Percentiles rank a stretch among this genome's conserved stretches.
Conservation (phyloP, 2,113 vertebrate genomes). For the Camelus dromedarius region DNA sequence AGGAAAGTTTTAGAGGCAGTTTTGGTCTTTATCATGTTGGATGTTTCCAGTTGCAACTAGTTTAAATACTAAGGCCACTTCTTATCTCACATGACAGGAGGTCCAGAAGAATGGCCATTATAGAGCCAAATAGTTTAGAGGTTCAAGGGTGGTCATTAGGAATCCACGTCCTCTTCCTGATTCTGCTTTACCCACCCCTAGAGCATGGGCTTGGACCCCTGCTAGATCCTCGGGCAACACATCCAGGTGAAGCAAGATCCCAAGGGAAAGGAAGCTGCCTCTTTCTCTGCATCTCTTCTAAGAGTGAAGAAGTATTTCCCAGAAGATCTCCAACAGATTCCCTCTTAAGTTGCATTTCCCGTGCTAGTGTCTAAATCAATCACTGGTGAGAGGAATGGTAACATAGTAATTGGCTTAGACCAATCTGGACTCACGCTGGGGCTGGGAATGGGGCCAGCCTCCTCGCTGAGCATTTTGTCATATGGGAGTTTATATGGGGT, state of each 20-base stretch:
- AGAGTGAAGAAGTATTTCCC: not conserved
- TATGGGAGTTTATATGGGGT: not conserved
- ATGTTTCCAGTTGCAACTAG: not conserved
- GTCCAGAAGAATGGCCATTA: not conserved
- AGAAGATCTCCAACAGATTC: not conserved
- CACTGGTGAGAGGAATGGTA: not conserved
- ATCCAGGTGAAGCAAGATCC: not conserved
- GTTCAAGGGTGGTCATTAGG: not conserved
- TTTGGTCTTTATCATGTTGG: not conserved
- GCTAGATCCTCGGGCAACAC: not conserved
- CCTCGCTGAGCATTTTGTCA: not conserved
- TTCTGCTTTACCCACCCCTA: not conserved
- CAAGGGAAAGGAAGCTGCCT: not conserved
- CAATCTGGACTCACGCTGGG: not conserved
- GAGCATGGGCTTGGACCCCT: not conserved
- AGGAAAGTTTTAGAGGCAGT: not conserved
- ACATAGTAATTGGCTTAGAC: not conserved
- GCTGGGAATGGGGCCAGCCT: not conserved
- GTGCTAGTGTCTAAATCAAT: not conserved
- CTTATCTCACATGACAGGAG: not conserved
- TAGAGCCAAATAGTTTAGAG: not conserved
- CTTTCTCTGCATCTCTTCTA: not conserved
- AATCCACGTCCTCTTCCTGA: not conserved
- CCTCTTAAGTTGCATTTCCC: not conserved
- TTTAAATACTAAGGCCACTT: not conserved